These are phyloP conservation scores for Typhlichthys eigenmanni DNA, from an alignment of 2,797 vertebrate genomes.

Conservation along the genomic window DNA sequence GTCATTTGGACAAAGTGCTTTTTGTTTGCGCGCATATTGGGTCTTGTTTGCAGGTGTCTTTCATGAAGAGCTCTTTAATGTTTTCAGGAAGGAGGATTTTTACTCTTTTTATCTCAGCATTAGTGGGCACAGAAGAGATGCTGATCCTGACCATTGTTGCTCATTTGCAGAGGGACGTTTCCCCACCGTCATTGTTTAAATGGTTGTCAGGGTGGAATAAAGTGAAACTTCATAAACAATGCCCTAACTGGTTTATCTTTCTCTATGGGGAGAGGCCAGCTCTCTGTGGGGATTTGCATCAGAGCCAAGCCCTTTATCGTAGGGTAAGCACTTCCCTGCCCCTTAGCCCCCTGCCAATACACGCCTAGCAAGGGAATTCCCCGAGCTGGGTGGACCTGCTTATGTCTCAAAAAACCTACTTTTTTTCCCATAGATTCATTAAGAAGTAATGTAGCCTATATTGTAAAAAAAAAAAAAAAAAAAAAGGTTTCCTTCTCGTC, in stretches of 20 bases:
- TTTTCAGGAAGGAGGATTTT: conserved; percentile 95
- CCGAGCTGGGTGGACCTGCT: conserved; percentile 64
- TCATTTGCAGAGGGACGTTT: conserved; percentile 88
- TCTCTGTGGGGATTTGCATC: conserved; percentile 85
- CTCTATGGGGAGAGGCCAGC: conserved; percentile 79
- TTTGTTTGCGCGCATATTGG: conserved; percentile 76
- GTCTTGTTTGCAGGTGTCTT: conserved; percentile 93
- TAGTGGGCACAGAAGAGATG: conserved; percentile 85
- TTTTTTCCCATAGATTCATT: conserved; percentile 70
- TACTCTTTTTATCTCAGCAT: conserved; percentile 86
- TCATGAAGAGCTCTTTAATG: conserved; percentile 84
- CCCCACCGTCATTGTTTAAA: conserved; percentile 96
- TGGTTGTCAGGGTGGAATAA: conserved; percentile 96
- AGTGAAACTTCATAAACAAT: conserved; percentile 93
- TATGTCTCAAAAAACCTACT: conserved; percentile 66
- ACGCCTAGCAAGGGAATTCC: conserved; percentile 73
- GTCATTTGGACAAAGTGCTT: conserved; percentile 84
- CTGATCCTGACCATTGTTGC: conserved; percentile 89
- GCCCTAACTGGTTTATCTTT: conserved; percentile 88
- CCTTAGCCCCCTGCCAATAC: conserved; percentile 52
- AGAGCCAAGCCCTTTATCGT: conserved; percentile 77
- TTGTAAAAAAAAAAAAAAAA: conserved; percentile 61
- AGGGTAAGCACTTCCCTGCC: conserved; percentile 73
- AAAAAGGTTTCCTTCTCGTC: conserved; percentile 54
- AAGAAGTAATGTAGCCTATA: conserved; percentile 70